A percentile compares a stretch with the other conserved stretches of the same genome.
phyloP scores from a whole-genome alignment of 2,113 vertebrate genomes.

The Ploceus nigricollis region DNA sequence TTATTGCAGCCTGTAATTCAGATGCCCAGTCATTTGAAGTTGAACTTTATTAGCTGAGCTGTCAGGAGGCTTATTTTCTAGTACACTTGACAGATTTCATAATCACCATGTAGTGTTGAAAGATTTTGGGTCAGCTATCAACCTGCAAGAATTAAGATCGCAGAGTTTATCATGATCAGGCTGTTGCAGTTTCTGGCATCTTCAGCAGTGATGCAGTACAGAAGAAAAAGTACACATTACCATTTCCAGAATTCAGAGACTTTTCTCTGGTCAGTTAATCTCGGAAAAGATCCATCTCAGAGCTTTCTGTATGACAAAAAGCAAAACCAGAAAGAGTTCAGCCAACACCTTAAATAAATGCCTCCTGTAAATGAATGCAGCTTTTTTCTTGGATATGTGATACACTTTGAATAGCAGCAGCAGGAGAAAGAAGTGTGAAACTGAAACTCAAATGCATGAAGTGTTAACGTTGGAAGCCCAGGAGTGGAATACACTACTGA shows the following conservation, averaged over 20 bases:
- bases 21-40: not conserved
- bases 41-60: not conserved
- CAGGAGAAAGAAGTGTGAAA: not conserved
- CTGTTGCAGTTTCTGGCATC: not conserved
- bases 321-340: not conserved
- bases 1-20: not conserved
- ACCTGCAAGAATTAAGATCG: not conserved
- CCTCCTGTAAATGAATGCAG: not conserved
- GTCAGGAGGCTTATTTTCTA: not conserved
- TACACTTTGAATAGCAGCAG: not conserved
- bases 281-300: not conserved
- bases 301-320: not conserved
- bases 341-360: not conserved
- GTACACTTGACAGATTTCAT: not conserved
- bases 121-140: not conserved
- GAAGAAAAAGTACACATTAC: not conserved
- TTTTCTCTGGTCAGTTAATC: not conserved
- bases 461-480: not conserved
- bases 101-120: not conserved
- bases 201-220: not conserved
- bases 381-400: not conserved
- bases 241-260: not conserved
- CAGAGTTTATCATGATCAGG: not conserved
- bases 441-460: not conserved
- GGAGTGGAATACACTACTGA: not conserved